Evolutionary conservation across 2,888 invertebrate species (phyloP), one percentile per base, ranked within the genome.

Genomic region (Labia minor): DNA sequence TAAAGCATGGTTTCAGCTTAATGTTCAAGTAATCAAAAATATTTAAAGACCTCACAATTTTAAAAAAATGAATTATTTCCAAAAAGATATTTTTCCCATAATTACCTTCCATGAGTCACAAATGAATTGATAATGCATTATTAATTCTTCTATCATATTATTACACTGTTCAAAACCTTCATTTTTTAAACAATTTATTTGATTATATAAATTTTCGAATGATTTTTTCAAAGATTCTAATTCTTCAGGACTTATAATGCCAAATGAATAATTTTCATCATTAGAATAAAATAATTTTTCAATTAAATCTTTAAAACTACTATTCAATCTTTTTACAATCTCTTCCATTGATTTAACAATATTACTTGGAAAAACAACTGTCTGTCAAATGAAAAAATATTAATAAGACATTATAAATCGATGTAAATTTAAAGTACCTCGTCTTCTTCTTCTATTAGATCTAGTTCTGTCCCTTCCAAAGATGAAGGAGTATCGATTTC

Each of bases 261-360:
- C 49, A n/a, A 49, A 3, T n/a, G 16, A 8, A 49, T 49, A 49
- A n/a, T 49, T 3, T n/a, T 49, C 8, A n/a, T 49, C 49, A 16
- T 49, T 49, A 16, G 49, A 49, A 49, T n/a, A 49, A 49, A 49
- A 49, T 49, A 49, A 16, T 49, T 49, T 49, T 49, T 49, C 49
- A 49, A 49, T 49, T 16, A 49, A 49, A 49, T 49, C 49, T 11
- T 14, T 11, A 49, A 8, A 49, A 49, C 2, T 8, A n/a, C 3
- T 2, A 49, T 49, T 49, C 49, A 49, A 49, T 8, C 49, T 4
- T 49, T 49, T 49, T 16, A 49, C 2, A 49, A n/a, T 49, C 14
- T 49, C 49, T 10, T 8, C 3, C 49, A 49, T 49, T n/a, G 14
- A 49, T 4, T 49, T 49, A 3, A 49, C 14, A n/a, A 49, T 10